Evolutionary conservation across 2,888 invertebrate genomes (phyloP).

Genomic region (Caradrina clavipalpis): DNA sequence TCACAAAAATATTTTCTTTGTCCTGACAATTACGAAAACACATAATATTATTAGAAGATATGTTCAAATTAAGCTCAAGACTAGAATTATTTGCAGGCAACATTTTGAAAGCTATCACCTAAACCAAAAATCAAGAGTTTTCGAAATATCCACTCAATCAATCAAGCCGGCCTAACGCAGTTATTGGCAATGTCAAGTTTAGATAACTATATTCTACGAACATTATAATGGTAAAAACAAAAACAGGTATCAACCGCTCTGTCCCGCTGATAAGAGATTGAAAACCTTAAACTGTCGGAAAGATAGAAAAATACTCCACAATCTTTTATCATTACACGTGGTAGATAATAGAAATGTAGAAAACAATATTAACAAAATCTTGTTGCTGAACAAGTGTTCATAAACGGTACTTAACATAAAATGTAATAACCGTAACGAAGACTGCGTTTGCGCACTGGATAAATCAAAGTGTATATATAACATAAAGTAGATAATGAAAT

Average conservation of each 20-base stretch:
- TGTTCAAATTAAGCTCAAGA: too few relatives aligned
- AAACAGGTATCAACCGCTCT: slow-evolving; percentile 19
- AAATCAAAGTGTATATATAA: neutral
- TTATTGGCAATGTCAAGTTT: neutral
- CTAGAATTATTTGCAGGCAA: too few relatives aligned
- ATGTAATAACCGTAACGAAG: neutral
- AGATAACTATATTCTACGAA: slow-evolving; percentile 11
- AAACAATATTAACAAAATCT: neutral
- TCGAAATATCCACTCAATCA: neutral
- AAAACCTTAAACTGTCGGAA: slow-evolving; percentile 6
- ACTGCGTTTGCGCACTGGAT: neutral
- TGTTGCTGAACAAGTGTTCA: slow-evolving; percentile 12
- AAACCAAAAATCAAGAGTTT: too few relatives aligned
- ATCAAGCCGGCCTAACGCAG: neutral
- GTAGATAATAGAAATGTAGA: neutral
- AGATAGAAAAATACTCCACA: neutral
- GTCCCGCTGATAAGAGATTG: slow-evolving; percentile 13
- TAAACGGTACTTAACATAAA: slow-evolving; percentile 19
- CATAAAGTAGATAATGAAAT: neutral
- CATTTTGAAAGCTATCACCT: too few relatives aligned
- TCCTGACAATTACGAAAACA: too few relatives aligned
- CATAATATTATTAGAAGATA: too few relatives aligned
- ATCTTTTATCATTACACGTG: slow-evolving; percentile 11
- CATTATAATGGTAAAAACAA: neutral
- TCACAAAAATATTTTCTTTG: too few relatives aligned